These are phyloP conservation scores for Drosophila oshimai DNA, from an alignment of 1,140 invertebrate genomes.

Conservation along the genomic window DNA sequence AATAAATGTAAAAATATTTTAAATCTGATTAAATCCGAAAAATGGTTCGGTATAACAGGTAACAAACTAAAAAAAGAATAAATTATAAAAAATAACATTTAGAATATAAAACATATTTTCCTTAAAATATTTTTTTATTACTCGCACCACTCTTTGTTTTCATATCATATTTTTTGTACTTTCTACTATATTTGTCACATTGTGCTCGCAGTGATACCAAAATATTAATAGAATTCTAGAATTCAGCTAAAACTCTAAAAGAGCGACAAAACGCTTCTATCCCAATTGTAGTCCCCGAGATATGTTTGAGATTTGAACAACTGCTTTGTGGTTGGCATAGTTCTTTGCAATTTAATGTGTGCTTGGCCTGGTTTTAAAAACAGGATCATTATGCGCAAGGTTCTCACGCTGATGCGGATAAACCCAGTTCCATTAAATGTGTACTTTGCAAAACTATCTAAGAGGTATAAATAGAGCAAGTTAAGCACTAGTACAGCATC, in stretches of 20 bases:
- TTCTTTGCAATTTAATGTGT: not conserved
- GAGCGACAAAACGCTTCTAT: not conserved
- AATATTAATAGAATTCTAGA: not conserved
- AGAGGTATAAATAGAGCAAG: not conserved
- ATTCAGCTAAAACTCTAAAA: slow-evolving; percentile 1
- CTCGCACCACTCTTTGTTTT: no score
- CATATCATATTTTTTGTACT: not conserved
- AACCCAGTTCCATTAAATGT: not conserved
- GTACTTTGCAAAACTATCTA: not conserved
- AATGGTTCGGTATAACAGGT: no score
- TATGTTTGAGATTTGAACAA: slow-evolving; percentile 7
- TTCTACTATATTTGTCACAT: not conserved
- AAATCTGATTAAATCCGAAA: no score
- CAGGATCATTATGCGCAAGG: not conserved
- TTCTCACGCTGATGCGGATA: not conserved
- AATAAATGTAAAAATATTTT: no score
- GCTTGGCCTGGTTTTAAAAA: not conserved
- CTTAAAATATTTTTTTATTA: no score
- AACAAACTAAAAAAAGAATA: no score
- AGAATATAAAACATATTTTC: no score
- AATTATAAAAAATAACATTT: no score
- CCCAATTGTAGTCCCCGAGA: not conserved
- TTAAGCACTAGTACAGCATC: not conserved
- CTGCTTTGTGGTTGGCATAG: not conserved
- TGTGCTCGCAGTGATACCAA: not conserved